Evolutionary conservation across 2,113 vertebrate species (phyloP), one percentile per base, ranked within the genome.

Genomic region (Etheostoma cragini): DNA sequence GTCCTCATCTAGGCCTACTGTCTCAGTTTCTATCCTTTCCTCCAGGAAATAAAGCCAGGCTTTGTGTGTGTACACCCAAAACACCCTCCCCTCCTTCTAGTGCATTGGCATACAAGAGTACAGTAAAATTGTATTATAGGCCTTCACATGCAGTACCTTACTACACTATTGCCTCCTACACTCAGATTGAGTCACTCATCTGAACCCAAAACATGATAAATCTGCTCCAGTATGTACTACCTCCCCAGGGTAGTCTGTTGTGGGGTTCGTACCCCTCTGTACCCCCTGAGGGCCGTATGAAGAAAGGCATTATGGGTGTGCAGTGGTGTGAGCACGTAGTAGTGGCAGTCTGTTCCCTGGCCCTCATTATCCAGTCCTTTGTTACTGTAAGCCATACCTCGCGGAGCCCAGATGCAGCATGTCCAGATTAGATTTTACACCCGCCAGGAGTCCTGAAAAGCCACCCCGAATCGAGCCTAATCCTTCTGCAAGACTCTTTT

Each of bases 381-480:
- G 93, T 95, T 91, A 90, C 92, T 90, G 93, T 94, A 88, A 92
- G 91, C 91, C 84, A 68, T 72, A 91, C 90, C 87, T 92, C 89
- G 78, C 74, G 62, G 91, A 89, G 92, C 88, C 90, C 90, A 93
- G 89, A 94, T 93, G 92, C 90, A 90, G 87, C 89, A 79, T 75
- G 90, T 87, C 88, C 83, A 89, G 91, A 94, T 95, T 93, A 93
- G 90, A 92, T 89, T 82, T 78, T 57, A 67, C 90, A 80, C 88
- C 90, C 83, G 54, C 83, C 79, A 80, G 88, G 85, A 91, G 90
- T 81, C 80, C 80, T 88, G 88, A 92, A 92, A 94, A 91, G 91
- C 84, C 82, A 71, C 81, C 70, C 74, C 57, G 82, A 92, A 87
- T 87, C 54, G 67, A 80, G 75, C 61, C 89, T 95, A 94, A 95